Conservation (phyloP, 2,888 invertebrate species). For the Drymonia ruficornis region DNA sequence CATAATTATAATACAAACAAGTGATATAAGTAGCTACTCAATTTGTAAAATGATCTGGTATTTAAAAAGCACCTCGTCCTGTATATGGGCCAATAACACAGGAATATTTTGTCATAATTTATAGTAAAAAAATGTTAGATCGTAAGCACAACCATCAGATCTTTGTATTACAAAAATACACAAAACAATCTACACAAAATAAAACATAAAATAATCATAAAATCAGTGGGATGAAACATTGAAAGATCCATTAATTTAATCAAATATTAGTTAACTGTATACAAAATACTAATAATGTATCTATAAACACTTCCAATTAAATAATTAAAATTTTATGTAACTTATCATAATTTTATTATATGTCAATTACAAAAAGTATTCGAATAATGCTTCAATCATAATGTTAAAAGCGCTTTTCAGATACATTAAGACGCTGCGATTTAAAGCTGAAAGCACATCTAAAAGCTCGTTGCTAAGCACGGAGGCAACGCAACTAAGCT, state of each 20-base stretch:
- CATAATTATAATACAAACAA: constrained; percentile 25
- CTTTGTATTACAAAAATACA: background rate
- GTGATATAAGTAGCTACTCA: constrained; percentile 8
- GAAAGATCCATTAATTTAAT: constrained; percentile 26
- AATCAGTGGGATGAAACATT: constrained; percentile 12
- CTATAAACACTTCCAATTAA: constrained; percentile 15
- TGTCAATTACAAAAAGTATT: constrained; percentile 15
- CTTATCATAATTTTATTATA: constrained; percentile 21
- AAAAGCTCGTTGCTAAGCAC: no score
- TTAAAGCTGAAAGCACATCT: no score
- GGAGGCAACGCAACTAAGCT: no score
- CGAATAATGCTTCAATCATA: constrained; percentile 14
- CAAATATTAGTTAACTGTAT: constrained; percentile 19
- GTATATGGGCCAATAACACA: background rate
- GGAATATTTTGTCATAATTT: no score
- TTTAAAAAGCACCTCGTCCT: background rate
- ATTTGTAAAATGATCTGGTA: background rate
- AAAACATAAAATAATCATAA: constrained; percentile 8
- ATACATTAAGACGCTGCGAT: constrained; percentile 24
- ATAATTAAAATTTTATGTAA: constrained; percentile 18
- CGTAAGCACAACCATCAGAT: background rate
- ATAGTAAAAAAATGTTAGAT: no score
- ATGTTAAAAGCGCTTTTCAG: constrained; percentile 9
- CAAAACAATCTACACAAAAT: background rate
- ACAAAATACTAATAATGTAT: constrained; percentile 19